phyloP scores from a whole-genome alignment of 2,113 vertebrate species.

The Pelvicachromis taeniatus region DNA sequence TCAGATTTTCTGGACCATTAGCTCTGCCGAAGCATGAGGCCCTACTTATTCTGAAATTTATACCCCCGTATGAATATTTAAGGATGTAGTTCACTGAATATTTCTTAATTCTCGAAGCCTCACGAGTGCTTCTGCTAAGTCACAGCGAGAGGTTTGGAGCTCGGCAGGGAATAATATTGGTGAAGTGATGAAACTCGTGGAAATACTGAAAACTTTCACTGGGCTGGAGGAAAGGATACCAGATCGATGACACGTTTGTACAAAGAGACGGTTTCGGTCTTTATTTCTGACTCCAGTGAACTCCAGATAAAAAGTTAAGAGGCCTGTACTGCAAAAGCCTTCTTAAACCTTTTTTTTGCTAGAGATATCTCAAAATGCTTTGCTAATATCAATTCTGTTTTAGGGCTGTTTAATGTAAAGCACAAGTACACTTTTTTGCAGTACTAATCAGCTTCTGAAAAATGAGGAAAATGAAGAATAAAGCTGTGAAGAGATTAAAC shows the following conservation, averaged over 20 bases:
- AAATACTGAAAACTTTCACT: slow-evolving; percentile 2
- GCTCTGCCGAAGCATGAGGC: not conserved
- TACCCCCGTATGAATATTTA: slow-evolving; percentile 31
- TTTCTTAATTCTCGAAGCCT: slow-evolving; percentile 23
- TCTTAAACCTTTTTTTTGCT: not conserved
- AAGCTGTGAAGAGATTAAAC: not conserved
- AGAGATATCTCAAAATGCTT: not conserved
- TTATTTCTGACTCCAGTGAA: not conserved
- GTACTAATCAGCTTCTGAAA: not conserved
- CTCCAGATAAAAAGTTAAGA: not conserved
- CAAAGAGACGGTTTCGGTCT: not conserved
- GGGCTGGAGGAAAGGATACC: not conserved
- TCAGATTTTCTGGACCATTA: slow-evolving; percentile 49
- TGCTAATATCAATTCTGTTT: not conserved
- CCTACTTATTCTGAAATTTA: slow-evolving; percentile 10
- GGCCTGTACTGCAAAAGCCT: not conserved
- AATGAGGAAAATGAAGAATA: not conserved
- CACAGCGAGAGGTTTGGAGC: not conserved
- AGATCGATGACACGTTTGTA: not conserved
- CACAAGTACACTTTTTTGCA: not conserved
- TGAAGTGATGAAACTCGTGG: slow-evolving; percentile 35
- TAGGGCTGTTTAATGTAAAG: not conserved
- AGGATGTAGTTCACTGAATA: not conserved
- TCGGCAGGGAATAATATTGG: not conserved
- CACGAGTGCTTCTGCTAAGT: not conserved